Evolutionary conservation across 37 sponge, comb jelly and placozoan species (phyloP).

Genomic region (Oscarella lobularis): DNA sequence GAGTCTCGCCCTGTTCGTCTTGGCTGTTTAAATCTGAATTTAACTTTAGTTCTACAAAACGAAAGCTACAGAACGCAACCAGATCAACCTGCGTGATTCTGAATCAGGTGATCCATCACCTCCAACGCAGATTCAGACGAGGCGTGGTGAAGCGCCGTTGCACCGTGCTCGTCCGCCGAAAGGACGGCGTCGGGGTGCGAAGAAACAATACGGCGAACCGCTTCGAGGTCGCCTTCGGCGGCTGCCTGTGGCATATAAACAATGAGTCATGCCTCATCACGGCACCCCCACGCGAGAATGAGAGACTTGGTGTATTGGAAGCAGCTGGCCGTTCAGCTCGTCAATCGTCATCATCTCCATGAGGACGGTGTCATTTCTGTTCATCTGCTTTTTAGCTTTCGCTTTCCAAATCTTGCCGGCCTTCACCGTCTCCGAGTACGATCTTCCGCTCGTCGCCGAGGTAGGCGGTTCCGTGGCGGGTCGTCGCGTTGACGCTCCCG

Average conservation of each 20-base stretch:
- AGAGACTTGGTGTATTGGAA: not conserved
- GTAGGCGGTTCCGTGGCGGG: too few species aligned
- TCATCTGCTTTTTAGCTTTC: not conserved
- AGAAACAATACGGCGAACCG: too few species aligned
- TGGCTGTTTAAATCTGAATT: constrained; percentile 11
- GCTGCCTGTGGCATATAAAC: too few species aligned
- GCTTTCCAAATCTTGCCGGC: not conserved
- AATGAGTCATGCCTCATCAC: too few species aligned
- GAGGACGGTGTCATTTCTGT: not conserved
- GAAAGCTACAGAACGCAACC: too few species aligned
- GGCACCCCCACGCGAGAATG: too few species aligned
- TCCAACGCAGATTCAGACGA: not conserved
- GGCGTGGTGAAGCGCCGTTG: not conserved
- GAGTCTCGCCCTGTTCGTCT: constrained; percentile 24
- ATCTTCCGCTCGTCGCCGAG: too few species aligned
- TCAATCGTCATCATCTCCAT: not conserved
- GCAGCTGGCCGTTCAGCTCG: not conserved
- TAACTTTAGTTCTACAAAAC: too few species aligned
- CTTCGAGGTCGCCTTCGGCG: too few species aligned
- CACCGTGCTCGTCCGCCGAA: too few species aligned
- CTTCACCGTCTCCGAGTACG: not conserved
- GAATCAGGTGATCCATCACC: not conserved
- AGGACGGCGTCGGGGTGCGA: too few species aligned
- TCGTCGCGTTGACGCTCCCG: too few species aligned
- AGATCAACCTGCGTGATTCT: not conserved